Conservation (phyloP, 2,113 vertebrate genomes). For the Syngnathus scovelli region DNA sequence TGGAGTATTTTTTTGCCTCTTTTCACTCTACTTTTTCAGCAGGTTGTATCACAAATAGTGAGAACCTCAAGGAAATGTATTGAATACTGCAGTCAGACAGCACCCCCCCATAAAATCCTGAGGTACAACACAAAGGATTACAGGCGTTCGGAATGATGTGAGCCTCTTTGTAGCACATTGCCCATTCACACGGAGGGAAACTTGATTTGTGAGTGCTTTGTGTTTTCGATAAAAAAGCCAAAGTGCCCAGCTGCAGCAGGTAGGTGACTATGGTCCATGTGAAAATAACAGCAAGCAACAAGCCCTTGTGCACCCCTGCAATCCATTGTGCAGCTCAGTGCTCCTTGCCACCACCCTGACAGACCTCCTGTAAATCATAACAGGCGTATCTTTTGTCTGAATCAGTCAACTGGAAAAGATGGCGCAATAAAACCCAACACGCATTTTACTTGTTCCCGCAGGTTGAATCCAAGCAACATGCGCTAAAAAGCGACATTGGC, state of each 20-base stretch:
- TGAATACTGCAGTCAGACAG: too few species aligned
- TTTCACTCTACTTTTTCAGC: too few species aligned
- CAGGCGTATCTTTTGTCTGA: conserved; percentile 62
- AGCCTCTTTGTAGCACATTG: conserved; percentile 12
- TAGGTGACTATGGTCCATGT: not conserved
- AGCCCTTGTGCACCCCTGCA: conserved; percentile 21
- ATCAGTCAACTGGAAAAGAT: conserved; percentile 18
- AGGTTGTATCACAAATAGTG: not conserved
- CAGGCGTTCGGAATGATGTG: conserved; percentile 16
- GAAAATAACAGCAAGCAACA: conserved; percentile 6
- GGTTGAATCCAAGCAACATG: conserved; percentile 6
- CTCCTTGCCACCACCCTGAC: conserved; percentile 28
- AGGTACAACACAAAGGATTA: conserved; percentile 17
- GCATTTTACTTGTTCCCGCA: not conserved
- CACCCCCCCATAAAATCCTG: conserved; percentile 2
- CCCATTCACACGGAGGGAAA: conserved; percentile 4
- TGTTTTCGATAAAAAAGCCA: conserved; percentile 12
- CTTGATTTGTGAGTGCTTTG: not conserved
- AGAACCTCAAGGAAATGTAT: not conserved
- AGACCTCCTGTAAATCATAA: conserved; percentile 37
- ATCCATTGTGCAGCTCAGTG: conserved; percentile 25
- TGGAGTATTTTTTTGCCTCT: not conserved
- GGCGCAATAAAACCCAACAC: conserved; percentile 6
- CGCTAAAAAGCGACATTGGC: not conserved
- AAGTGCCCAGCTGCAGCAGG: conserved; percentile 9